phyloP scores from a whole-genome alignment of 2,797 vertebrate species.

The Prionace glauca region DNA sequence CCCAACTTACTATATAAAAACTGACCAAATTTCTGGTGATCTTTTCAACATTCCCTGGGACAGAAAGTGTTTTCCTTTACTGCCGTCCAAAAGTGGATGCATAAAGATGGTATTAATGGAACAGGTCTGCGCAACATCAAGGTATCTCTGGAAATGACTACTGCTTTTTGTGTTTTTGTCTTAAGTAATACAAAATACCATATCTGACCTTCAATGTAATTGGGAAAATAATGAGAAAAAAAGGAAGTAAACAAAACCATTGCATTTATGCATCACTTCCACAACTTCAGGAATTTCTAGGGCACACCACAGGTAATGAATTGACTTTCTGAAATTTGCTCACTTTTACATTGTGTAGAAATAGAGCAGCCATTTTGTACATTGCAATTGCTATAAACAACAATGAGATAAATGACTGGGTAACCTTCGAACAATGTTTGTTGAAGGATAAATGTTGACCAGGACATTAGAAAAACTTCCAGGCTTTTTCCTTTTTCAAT shows the following conservation, averaged over 20 bases:
- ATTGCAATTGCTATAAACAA: neutral
- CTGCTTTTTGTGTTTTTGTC: too few species aligned
- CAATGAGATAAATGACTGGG: neutral
- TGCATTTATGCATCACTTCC: neutral
- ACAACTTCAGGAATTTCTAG: neutral
- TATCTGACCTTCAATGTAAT: neutral
- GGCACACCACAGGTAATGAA: neutral
- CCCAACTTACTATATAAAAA: too few species aligned
- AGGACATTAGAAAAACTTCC: neutral
- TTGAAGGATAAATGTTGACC: neutral
- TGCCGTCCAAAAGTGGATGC: too few species aligned
- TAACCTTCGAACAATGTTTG: neutral
- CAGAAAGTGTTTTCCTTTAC: too few species aligned
- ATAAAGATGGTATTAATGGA: too few species aligned
- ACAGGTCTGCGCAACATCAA: too few species aligned
- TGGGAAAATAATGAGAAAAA: neutral
- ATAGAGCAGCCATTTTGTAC: neutral
- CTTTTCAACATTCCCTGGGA: too few species aligned
- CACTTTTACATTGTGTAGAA: neutral
- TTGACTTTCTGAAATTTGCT: neutral
- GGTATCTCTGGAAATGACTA: too few species aligned
- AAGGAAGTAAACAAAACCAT: neutral
- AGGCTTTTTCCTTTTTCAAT: neutral
- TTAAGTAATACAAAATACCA: neutral
- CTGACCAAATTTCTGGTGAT: too few species aligned